These are phyloP conservation scores for Herpailurus yagouaroundi DNA, from an alignment of 2,113 vertebrate species.

Conservation along the genomic window DNA sequence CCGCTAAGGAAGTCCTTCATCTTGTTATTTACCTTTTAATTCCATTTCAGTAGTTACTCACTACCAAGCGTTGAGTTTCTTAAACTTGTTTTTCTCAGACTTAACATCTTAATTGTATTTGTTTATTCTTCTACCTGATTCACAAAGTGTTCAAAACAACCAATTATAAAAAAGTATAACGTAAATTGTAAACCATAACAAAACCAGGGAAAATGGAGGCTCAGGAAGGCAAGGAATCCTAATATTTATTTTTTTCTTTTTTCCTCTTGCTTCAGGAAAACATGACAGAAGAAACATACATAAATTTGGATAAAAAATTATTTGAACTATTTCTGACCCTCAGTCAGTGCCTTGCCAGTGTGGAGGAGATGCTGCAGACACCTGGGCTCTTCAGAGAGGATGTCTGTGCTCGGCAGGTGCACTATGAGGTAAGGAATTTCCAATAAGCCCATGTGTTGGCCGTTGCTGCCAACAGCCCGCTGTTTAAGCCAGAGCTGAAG, in stretches of 20 bases:
- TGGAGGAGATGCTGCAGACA: constrained; percentile 85
- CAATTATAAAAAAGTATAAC: background rate
- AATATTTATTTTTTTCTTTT: background rate
- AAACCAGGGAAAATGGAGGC: background rate
- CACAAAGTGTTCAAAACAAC: background rate
- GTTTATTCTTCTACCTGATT: constrained; percentile 2
- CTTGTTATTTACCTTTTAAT: background rate
- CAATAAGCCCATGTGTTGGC: rapidly evolving
- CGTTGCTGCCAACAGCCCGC: rapidly evolving
- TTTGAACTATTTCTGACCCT: constrained; percentile 88
- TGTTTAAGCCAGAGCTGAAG: rapidly evolving
- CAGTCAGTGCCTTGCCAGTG: constrained; percentile 86
- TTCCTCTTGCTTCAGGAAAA: constrained; percentile 81
- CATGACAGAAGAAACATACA: constrained; percentile 69
- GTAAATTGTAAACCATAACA: background rate
- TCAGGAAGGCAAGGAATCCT: background rate
- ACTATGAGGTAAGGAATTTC: constrained; percentile 84
- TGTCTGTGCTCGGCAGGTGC: constrained; percentile 78
- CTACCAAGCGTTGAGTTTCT: background rate
- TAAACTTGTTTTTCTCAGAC: background rate
- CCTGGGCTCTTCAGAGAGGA: constrained; percentile 79
- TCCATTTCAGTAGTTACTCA: background rate
- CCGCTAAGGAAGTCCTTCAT: background rate
- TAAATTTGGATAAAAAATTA: constrained; percentile 87
- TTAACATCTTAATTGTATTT: background rate